Evolutionary conservation across 2,888 invertebrate genomes (phyloP), one percentile per base, ranked within the genome.

Genomic region (Hemaris fuciformis): DNA sequence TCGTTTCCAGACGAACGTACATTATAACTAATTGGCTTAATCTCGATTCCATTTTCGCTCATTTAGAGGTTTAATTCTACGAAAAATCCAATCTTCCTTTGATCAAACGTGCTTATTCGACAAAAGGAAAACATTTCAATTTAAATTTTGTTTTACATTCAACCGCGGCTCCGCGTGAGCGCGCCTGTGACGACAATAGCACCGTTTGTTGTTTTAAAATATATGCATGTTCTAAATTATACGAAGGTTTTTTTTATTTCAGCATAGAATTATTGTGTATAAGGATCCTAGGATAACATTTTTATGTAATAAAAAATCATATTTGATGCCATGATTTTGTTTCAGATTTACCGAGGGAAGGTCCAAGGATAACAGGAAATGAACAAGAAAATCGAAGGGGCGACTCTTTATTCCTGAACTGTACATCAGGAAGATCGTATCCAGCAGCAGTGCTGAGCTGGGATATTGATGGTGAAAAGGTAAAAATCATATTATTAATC

Each of bases 381-480:
- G 94, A 95, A 79, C 93, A 94, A 81, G 95, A 95, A 76, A 96
- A 96, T 79, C 94, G 95, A 87, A 94, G 94, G 81, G 96, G 96
- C 42, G 96, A 96, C 80, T 94, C 94, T 66, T 91, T 96, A 74
- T 95, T 94, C 81, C 88, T 96, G 68, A 96, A 96, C 85, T 96
- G 96, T 85, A 96, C 96, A 42, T 96, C 96, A 45, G 95, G 95
- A 46, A 94, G 95, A 80, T 96, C 96, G 64, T 95, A 95, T 83
- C 96, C 96, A 31, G 95, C 96, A 20, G 95, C 96, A 22, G 92
- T 94, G 67, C 93, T 96, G 25, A 95, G 95, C 79, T 96, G 96
- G 96, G 96, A 95, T 85, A 95, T 96, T 79, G 96, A 96, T 79
- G 96, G 96, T 73, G 94, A 95, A 84, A 94, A 95, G 94, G 96